Conservation (phyloP, 92 coral and sea anemone species). For the Epizoanthus stellaris region DNA sequence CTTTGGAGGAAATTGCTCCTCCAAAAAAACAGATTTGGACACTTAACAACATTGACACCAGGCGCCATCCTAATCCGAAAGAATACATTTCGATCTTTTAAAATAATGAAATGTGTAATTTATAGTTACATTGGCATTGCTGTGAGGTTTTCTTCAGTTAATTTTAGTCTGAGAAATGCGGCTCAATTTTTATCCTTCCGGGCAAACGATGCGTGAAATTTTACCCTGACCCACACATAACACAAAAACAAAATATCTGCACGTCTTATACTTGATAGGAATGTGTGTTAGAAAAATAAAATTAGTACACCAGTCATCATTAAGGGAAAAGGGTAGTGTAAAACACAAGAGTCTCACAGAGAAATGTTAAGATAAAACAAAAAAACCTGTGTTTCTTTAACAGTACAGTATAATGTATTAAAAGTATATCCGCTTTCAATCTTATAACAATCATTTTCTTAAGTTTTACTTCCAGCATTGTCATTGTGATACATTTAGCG, state of each 20-base stretch:
- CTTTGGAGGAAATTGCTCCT: constrained; percentile 26
- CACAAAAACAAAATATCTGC: constrained; percentile 16
- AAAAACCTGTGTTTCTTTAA: too few species aligned
- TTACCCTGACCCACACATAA: neutral
- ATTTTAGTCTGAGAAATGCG: neutral
- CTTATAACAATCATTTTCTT: neutral
- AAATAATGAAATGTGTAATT: neutral
- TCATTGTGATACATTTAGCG: constrained; percentile 8
- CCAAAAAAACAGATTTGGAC: neutral
- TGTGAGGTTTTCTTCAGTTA: neutral
- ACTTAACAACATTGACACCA: neutral
- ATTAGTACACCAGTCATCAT: neutral
- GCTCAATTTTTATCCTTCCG: constrained; percentile 34
- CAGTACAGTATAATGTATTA: too few species aligned
- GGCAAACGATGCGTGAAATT: constrained; percentile 10
- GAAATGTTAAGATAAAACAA: too few species aligned
- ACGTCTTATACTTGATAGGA: constrained; percentile 10
- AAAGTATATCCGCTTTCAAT: too few species aligned
- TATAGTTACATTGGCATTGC: neutral
- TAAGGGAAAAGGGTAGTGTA: too few species aligned
- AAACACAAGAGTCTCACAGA: too few species aligned
- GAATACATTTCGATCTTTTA: neutral
- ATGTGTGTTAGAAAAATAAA: neutral
- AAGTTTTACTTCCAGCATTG: constrained; percentile 33
- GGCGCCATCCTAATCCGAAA: constrained; percentile 25